Base-by-base conservation (phyloP, 2,888 invertebrate genomes). In the Tuta absoluta region DNA sequence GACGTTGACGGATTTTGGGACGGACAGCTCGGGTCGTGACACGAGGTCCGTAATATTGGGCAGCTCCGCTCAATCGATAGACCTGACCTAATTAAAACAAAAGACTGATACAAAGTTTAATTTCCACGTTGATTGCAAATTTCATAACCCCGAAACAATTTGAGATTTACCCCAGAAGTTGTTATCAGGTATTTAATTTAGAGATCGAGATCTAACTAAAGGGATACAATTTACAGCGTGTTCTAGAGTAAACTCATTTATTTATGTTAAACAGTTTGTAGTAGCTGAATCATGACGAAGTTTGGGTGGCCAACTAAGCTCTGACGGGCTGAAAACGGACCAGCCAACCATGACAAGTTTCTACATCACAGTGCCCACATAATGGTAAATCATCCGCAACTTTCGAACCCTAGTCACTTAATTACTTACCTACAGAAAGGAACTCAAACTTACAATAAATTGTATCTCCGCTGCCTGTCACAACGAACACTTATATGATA, bases 261-360 rank as follows among this genome's bases (percentile, higher is more conserved):
- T 53, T 63, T 65, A 68, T 63, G 63, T 65, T 63, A 60, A 65
- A 61, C 65, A 68, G 65, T 65, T 70, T 28, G 57, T 53, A 53
- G 24, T 53, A 23, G 23, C 57, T 69, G 68, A 71, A 66, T 71
- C 68, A 71, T 67, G 33, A 63, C 58, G 60, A 17, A 23, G 58
- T 37, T 56, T 51, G 61, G 23, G 57, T 24, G 45, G n/a, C 10
- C 7, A 28, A 63, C 59, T 63, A 63, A 19, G 21, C 19, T 12
- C 41, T 41, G 49, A 41, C 59, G 33, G 19, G 17, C 51, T 59
- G 62, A 60, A 28, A 58, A 19, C 53, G 51, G 51, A 23, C 59
- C 38, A 21, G 17, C 58, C 10, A 0, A 17, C 12, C 37, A 37
- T 51, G 11, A 51, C 51, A 3, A 28, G 28, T 28, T 5, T 4